Evolutionary conservation across 2,113 vertebrate species (phyloP).

Genomic region (Eclectus roratus): DNA sequence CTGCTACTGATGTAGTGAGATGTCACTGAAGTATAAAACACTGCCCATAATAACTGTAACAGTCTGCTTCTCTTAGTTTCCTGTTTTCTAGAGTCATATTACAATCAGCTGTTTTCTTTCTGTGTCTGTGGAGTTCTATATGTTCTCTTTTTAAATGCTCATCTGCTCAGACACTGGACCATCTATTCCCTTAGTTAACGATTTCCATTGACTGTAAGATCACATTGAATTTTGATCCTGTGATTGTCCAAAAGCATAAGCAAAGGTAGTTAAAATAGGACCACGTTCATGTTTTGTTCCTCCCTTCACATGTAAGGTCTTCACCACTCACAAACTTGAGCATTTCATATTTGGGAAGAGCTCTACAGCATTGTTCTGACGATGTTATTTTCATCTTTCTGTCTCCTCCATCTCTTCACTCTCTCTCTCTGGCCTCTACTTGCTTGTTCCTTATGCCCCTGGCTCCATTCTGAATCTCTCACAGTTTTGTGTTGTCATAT

Average conservation of each 20-base stretch:
- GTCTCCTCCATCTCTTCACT: background rate
- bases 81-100: background rate
- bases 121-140: background rate
- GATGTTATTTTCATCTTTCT: background rate
- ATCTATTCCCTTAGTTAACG: background rate
- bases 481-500: background rate
- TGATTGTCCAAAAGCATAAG: background rate
- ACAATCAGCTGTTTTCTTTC: background rate
- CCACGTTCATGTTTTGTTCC: background rate
- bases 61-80: background rate
- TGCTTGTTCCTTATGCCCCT: background rate
- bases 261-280: background rate
- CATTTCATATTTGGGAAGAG: background rate
- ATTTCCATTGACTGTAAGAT: background rate
- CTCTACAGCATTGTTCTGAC: background rate
- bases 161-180: background rate
- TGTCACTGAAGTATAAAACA: background rate
- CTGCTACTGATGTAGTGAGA: background rate
- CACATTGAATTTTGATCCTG: background rate
- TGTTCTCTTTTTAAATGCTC: background rate
- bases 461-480: background rate
- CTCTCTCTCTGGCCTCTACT: background rate
- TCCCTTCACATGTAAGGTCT: background rate
- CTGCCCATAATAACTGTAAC: background rate
- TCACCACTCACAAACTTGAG: background rate